phyloP scores from a whole-genome alignment of 2,797 vertebrate species.

The Intellagama lesueurii region DNA sequence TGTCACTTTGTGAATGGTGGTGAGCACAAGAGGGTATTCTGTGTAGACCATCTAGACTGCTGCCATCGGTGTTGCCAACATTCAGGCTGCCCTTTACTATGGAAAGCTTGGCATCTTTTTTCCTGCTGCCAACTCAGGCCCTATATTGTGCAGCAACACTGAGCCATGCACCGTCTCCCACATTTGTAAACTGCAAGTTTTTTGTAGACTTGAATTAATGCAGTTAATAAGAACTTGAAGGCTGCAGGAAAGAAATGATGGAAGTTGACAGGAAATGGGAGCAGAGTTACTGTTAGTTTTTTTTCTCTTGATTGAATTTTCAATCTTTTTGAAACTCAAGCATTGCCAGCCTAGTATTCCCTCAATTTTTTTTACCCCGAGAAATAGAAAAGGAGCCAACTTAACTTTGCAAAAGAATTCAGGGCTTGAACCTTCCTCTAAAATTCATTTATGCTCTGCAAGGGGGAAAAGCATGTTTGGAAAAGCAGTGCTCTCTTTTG shows the following conservation, averaged over 20 bases:
- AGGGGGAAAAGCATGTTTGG: background rate
- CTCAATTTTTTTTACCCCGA: background rate
- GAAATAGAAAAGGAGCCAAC: background rate
- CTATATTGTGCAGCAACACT: no score
- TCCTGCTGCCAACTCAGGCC: no score
- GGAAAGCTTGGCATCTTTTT: no score
- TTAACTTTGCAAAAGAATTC: background rate
- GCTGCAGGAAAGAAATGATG: background rate
- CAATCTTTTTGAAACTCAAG: background rate
- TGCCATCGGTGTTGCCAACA: no score
- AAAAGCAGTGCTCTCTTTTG: background rate
- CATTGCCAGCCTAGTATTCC: rapidly evolving
- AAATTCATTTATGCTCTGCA: background rate
- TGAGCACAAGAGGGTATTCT: no score
- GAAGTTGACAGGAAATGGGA: background rate
- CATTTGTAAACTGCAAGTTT: no score
- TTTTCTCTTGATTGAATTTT: background rate
- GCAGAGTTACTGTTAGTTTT: no score
- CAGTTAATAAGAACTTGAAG: background rate
- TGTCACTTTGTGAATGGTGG: no score
- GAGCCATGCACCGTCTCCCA: no score
- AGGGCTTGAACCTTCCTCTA: no score
- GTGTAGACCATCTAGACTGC: no score
- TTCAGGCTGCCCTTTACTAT: no score
- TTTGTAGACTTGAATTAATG: rapidly evolving